These are phyloP conservation scores for Alviniconcha marisindica DNA, from an alignment of 1,140 invertebrate species.

Conservation along the genomic window DNA sequence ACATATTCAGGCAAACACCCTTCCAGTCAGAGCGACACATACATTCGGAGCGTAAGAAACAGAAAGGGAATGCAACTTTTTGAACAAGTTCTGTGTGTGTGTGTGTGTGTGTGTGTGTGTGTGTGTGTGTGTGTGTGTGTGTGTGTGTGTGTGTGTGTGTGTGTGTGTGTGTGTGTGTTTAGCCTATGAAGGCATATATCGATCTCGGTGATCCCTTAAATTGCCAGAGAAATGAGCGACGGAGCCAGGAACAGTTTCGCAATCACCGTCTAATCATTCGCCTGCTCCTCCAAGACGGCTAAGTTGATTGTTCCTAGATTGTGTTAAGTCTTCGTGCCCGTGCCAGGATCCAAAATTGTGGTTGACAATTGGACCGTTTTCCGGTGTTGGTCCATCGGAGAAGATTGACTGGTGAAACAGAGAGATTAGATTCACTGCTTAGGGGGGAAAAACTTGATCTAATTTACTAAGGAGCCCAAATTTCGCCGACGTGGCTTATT, in stretches of 20 bases:
- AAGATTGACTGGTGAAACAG: slow-evolving; percentile 43
- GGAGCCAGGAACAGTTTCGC: slow-evolving; percentile 32
- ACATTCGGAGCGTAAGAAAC: too few relatives aligned
- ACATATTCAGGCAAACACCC: too few relatives aligned
- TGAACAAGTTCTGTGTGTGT: not conserved
- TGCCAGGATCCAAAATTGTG: slow-evolving; percentile 31
- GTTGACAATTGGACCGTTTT: slow-evolving; percentile 45
- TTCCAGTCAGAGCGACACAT: too few relatives aligned
- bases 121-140: slow-evolving; percentile 14
- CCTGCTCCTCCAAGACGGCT: slow-evolving; percentile 32
- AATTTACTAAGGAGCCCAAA: slow-evolving; percentile 47
- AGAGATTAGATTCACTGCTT: slow-evolving; percentile 43
- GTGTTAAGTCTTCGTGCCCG: slow-evolving; percentile 27
- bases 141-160: not conserved
- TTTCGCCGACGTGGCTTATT: slow-evolving; percentile 43
- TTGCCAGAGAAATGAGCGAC: slow-evolving; percentile 38
- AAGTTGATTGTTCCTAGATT: slow-evolving; percentile 42
- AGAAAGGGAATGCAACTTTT: too few relatives aligned
- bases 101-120: not conserved
- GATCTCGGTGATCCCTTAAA: slow-evolving; percentile 40
- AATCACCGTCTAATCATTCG: slow-evolving; percentile 43
- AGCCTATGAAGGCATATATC: slow-evolving; percentile 38
- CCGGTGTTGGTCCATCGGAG: slow-evolving; percentile 34
- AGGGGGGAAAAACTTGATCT: slow-evolving; percentile 42
- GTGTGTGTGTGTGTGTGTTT: not conserved